These are phyloP conservation scores for Agelaius tricolor DNA, from an alignment of 2,113 vertebrate species.

Conservation along the genomic window DNA sequence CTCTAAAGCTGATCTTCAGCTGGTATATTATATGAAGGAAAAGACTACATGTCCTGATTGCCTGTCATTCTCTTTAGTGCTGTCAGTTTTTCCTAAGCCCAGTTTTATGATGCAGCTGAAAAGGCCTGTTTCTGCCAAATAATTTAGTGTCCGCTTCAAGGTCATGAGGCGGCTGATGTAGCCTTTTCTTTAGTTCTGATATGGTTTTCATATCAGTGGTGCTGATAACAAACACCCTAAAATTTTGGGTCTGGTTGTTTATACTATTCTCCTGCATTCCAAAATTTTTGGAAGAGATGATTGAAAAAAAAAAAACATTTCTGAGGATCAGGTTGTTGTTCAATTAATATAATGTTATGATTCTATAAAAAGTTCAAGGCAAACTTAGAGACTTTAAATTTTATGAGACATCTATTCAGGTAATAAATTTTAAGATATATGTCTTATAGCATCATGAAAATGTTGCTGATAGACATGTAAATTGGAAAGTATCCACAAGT, in stretches of 20 bases:
- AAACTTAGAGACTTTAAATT: not conserved
- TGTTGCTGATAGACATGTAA: not conserved
- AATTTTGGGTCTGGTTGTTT: not conserved
- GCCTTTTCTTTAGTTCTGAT: not conserved
- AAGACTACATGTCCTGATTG: not conserved
- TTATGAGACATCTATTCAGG: not conserved
- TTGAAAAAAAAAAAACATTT: not conserved
- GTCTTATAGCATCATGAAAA: not conserved
- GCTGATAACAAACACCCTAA: rapidly evolving
- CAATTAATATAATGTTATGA: not conserved
- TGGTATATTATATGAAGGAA: not conserved
- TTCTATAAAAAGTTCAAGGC: not conserved
- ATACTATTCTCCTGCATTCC: not conserved
- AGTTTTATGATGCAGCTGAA: not conserved
- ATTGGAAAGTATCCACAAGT: not conserved
- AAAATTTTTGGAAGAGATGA: not conserved
- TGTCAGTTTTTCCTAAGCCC: not conserved
- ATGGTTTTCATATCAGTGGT: not conserved
- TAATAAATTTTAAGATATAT: not conserved
- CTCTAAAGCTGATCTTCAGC: not conserved
- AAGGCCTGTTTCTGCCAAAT: not conserved
- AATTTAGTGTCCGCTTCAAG: not conserved
- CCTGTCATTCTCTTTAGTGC: not conserved
- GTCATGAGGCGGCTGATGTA: not conserved
- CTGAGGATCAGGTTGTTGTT: not conserved